Conservation (phyloP, 2,113 vertebrate genomes). For the Percopsis transmontana region DNA sequence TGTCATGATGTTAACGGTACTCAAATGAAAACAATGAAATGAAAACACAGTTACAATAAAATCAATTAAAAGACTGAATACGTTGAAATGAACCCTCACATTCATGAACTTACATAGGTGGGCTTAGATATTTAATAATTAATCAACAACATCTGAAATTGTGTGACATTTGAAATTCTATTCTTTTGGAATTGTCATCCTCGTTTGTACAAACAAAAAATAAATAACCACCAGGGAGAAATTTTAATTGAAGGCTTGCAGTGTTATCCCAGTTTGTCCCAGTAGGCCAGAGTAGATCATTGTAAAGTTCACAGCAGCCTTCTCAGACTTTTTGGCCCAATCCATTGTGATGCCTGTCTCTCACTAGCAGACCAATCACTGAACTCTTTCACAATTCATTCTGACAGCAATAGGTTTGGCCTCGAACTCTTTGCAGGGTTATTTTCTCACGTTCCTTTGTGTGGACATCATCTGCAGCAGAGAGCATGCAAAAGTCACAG, state of each 20-base stretch:
- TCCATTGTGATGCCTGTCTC: constrained; percentile 73
- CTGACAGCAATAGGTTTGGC: constrained; percentile 74
- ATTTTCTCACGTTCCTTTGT: neutral
- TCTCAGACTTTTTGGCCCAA: constrained; percentile 54
- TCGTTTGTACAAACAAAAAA: constrained; percentile 31
- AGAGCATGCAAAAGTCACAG: constrained; percentile 66
- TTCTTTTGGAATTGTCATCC: constrained; percentile 27
- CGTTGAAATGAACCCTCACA: constrained; percentile 6
- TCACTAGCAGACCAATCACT: constrained; percentile 69
- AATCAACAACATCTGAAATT: constrained; percentile 47
- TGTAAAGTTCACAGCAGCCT: constrained; percentile 80
- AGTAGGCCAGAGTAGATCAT: constrained; percentile 13
- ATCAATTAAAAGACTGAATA: constrained; percentile 17
- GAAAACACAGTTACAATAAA: neutral
- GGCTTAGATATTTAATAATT: constrained; percentile 48
- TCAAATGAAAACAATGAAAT: neutral
- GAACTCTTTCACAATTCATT: constrained; percentile 71
- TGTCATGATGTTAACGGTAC: neutral
- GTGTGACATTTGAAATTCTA: constrained; percentile 45
- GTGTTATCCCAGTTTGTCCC: neutral
- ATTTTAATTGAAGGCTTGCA: neutral
- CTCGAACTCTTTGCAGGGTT: constrained; percentile 73
- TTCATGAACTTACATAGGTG: constrained; percentile 20
- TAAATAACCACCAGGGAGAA: too few species aligned
- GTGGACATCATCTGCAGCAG: constrained; percentile 36